Evolutionary conservation across 2,888 invertebrate genomes (phyloP).

Genomic region (Lasiommata megera): DNA sequence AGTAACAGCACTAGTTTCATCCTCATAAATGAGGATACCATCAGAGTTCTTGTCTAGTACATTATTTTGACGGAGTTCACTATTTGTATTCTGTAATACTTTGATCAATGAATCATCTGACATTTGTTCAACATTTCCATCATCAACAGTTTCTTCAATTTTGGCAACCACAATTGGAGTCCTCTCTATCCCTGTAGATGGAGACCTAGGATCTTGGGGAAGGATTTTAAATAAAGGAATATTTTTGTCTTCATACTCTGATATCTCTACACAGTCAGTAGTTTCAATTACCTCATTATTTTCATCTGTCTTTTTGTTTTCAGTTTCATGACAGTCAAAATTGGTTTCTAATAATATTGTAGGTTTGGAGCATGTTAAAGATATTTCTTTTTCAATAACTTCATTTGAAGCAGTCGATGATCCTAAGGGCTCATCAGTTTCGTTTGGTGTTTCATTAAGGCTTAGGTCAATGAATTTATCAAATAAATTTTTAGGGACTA

Average conservation of each 20-base stretch:
- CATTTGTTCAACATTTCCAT: slow-evolving; percentile 70
- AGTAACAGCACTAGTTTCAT: slow-evolving; percentile 54
- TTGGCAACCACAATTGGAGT: slow-evolving; percentile 71
- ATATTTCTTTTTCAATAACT: slow-evolving; percentile 59
- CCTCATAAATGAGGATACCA: slow-evolving; percentile 82
- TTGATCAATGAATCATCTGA: slow-evolving; percentile 72
- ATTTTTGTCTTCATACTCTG: slow-evolving; percentile 33
- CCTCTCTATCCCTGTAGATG: slow-evolving; percentile 70
- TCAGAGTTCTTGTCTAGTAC: slow-evolving; percentile 59
- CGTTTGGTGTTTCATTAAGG: slow-evolving; percentile 61
- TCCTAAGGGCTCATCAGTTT: slow-evolving; percentile 58
- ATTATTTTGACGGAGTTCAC: slow-evolving; percentile 50
- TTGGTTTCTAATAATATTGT: slow-evolving; percentile 81
- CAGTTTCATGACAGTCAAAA: slow-evolving; percentile 79
- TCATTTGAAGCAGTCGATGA: slow-evolving; percentile 70
- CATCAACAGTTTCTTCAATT: slow-evolving; percentile 41
- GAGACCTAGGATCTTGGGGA: slow-evolving; percentile 71
- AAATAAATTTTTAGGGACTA: slow-evolving; percentile 66
- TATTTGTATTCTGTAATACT: slow-evolving; percentile 64
- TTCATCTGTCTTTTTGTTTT: slow-evolving; percentile 48
- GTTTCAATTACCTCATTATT: slow-evolving; percentile 40
- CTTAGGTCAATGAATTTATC: slow-evolving; percentile 61
- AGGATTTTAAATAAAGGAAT: slow-evolving; percentile 53
- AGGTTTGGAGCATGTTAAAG: slow-evolving; percentile 54
- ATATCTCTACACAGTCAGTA: slow-evolving; percentile 3